These are phyloP conservation scores for Diprion similis DNA, from an alignment of 1,140 invertebrate species.

Conservation along the genomic window DNA sequence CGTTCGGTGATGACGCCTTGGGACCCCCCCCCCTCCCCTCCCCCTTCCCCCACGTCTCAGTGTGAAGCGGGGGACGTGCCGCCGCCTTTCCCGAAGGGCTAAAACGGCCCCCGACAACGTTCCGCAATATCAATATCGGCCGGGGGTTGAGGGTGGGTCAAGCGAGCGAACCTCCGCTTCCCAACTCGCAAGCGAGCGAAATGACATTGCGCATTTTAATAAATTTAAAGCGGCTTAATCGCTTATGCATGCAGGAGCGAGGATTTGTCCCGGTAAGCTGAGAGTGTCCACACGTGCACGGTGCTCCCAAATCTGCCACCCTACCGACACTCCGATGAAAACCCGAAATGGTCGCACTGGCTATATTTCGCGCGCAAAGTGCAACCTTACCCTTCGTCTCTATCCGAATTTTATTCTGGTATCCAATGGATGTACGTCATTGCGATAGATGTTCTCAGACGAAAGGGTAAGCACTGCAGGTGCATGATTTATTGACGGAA, in stretches of 20 bases:
- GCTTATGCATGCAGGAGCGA: slow-evolving; percentile 62
- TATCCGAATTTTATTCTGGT: no score
- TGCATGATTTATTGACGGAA: no score
- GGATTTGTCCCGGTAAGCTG: slow-evolving; percentile 63
- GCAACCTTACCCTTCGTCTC: no score
- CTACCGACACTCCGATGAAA: neutral
- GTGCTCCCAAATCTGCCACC: slow-evolving; percentile 4
- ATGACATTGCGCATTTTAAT: slow-evolving; percentile 59
- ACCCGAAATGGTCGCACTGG: no score
- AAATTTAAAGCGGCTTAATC: slow-evolving; percentile 62
- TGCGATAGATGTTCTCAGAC: no score
- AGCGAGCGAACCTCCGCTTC: no score
- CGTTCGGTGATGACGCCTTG: neutral
- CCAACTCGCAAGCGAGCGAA: slow-evolving; percentile 26
- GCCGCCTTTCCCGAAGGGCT: slow-evolving; percentile 40
- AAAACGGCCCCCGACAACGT: slow-evolving; percentile 50
- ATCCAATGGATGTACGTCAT: no score
- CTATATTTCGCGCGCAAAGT: no score
- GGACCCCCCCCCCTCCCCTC: no score
- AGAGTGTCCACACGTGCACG: slow-evolving; percentile 60
- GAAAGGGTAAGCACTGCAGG: no score
- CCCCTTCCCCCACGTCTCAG: neutral
- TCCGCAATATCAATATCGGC: slow-evolving; percentile 49
- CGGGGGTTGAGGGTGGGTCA: no score
- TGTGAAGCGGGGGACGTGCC: slow-evolving; percentile 48